Evolutionary conservation across 64 coral and sea anemone genomes (phyloP), one percentile per base, ranked within the genome.

Genomic region (Actinia tenebrosa): DNA sequence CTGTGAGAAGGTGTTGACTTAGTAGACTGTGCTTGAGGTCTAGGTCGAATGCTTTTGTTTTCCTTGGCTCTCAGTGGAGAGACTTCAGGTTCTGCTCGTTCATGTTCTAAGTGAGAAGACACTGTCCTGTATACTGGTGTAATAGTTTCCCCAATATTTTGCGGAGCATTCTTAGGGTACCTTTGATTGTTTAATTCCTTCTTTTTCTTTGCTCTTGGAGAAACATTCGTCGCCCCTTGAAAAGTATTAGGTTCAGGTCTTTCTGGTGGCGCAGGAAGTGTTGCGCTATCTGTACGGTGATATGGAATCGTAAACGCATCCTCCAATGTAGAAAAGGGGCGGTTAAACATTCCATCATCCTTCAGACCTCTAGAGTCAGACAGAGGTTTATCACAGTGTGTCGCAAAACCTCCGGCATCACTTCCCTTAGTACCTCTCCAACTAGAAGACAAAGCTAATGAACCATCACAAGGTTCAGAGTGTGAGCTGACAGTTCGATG

Each of bases 251-350:
- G 63, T 66, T 30, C 69, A 25, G 94, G 91, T 30, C 91, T 90
- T 47, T 93, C 82, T 26, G 86, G 68, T 14, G 84, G 69, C 14
- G 83, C 84, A 53, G 84, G 85, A 56, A 97, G 89, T 30, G 94
- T 97, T 26, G 94, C 94, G 86, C 94, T 97, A 30, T 87, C 81
- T 53, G 94, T 93, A 20, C 94, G 80, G 4, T 84, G 87, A 72
- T 91, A 97, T 18, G 94, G 94, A 44, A 97, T 89, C 91, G 93
- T 93, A 61, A 97, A 93, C 44, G 91, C 91, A 82, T 97, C 91
- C 62, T 97, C 88, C 4, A 93, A 11, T n/a, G 64, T 45, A 10
- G 13, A 54, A 44, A 92, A 88, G 85, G 81, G 85, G 50, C 3
- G 79, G 68, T 26, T 56, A 37, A 56, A 71, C 8, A 44, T 27